Base-by-base conservation (phyloP, 2,113 vertebrate genomes). In the Crypturellus undulatus region DNA sequence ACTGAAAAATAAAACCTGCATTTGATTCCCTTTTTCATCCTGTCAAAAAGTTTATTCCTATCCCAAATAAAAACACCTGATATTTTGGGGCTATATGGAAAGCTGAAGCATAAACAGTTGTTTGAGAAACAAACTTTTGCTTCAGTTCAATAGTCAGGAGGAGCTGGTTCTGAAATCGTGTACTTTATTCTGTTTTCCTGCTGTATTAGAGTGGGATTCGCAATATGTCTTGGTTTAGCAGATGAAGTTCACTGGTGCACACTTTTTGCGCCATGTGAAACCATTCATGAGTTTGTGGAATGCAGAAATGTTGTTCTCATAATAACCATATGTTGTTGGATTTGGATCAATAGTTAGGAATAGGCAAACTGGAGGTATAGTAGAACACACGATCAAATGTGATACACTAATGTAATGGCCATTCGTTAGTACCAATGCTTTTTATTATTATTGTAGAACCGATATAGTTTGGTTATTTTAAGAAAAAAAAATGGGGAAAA, bases 141-240 rank as follows among this genome's bases (percentile, higher is more conserved):
- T 79, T 78, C 51, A 62, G 16, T 78, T 85, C 26, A 87, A 5
- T 64, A 86, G 92, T 95, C 73, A 85, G 72, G 89, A 36, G 51
- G 78, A 0, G 0, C 18, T 62, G 17, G 14, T 30, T 85, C 76
- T 76, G 49, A 88, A 93, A 95, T 52, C 63, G 14, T 60, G 92
- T 40, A 65, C 71, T 4, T 63, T 54, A 45, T 87, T 56, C 63
- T 92, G 96, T 95, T 80, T 34, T 59, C 14, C 2, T 72, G 83
- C 94, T 87, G 38, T 64, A 28, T 90, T 87, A 87, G n/a, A 59
- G 40, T 32, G 22, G 90, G 38, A 77, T 94, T 93, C 96, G n/a
- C 25, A 92, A 19, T 82, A 67, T 5, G 12, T 73, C 28, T 88
- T 97, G 52, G 5, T 65, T 96, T 92, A 56, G 30, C 54, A 65